Conservation (phyloP, 2,113 vertebrate genomes). For the Carollia perspicillata region DNA sequence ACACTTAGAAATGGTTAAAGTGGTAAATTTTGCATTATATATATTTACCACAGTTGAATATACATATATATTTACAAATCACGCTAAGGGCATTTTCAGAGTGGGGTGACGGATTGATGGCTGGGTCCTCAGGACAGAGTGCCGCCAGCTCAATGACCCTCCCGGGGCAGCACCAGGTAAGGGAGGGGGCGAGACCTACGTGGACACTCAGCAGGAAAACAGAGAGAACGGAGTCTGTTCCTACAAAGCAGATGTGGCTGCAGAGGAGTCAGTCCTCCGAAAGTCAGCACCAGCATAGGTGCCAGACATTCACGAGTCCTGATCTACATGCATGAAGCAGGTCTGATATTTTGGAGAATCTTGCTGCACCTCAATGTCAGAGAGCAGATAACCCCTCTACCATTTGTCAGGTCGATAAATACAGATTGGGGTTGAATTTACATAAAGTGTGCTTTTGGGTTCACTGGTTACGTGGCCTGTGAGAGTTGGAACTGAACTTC, state of each 20-base stretch:
- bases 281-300: accelerated
- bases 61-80: neutral
- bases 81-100: neutral
- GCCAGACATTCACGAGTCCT: neutral
- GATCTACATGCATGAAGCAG: neutral
- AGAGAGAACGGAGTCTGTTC: neutral
- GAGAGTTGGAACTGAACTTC: conserved; percentile 43
- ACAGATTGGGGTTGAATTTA: neutral
- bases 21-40: neutral
- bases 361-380: neutral
- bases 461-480: conserved; percentile 13
- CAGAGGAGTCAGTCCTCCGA: neutral
- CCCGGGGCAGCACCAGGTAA: neutral
- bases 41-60: neutral
- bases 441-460: neutral
- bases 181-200: no score
- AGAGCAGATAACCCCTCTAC: neutral
- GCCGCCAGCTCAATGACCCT: neutral
- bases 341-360: neutral
- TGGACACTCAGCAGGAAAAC: neutral
- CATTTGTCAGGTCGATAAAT: neutral
- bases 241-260: neutral
- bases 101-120: neutral
- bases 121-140: neutral
- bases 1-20: neutral